phyloP scores from a whole-genome alignment of 1,140 invertebrate genomes.

The Phymorhynchus buccinoides region DNA sequence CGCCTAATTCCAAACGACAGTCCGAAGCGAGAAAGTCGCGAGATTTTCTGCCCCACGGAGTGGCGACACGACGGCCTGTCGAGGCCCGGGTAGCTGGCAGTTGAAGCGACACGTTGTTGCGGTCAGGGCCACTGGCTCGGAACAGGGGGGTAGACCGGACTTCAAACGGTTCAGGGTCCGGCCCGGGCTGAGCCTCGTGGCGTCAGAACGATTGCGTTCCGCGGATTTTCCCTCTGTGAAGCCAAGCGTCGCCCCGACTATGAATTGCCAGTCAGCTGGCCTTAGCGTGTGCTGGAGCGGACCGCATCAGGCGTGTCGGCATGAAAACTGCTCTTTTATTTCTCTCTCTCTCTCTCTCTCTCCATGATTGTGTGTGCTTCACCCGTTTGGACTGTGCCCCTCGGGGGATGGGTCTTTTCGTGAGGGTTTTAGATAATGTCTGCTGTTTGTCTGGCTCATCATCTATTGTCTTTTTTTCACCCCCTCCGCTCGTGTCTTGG shows the following conservation, averaged over 20 bases:
- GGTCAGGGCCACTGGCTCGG: neutral
- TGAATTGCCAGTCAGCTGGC: neutral
- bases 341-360: neutral
- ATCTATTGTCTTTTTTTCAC: neutral
- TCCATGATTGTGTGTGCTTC: neutral
- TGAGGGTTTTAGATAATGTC: neutral
- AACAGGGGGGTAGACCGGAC: neutral
- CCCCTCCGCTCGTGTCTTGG: too few relatives aligned
- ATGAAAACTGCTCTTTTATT: neutral
- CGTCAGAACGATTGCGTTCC: constrained; percentile 9
- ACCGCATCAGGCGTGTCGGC: neutral
- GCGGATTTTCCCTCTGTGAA: neutral
- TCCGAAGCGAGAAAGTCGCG: constrained; percentile 24
- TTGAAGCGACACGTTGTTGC: neutral
- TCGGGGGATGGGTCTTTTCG: neutral
- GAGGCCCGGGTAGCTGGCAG: neutral
- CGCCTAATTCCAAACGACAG: neutral
- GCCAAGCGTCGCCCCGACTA: neutral
- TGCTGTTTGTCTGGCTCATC: neutral
- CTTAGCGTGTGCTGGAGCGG: neutral
- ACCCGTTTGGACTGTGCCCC: neutral
- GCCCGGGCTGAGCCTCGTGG: neutral
- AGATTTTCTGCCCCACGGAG: constrained; percentile 5
- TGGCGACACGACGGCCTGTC: neutral
- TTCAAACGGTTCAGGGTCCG: constrained; percentile 6